A percentile compares a stretch with the other conserved stretches of the same genome.
phyloP scores from a whole-genome alignment of 2,888 invertebrate genomes.

The Trimorus sp. region DNA sequence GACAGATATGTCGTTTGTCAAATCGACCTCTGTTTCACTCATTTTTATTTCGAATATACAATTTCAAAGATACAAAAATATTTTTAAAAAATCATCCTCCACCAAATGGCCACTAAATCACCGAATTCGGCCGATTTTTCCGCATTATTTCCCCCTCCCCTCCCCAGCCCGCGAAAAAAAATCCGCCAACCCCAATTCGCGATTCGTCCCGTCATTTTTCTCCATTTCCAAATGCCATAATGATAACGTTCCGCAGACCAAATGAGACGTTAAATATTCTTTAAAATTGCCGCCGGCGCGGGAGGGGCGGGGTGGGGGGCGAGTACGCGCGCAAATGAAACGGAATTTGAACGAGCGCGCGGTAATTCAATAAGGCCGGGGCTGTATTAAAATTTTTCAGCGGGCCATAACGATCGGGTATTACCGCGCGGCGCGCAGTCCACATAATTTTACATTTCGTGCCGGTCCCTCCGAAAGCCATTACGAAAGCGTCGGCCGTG shows the following conservation, averaged over 20 bases:
- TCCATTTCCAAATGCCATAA: conserved; percentile 8
- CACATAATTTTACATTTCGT: conserved; percentile 63
- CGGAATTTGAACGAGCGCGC: conserved; percentile 29
- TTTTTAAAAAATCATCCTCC: no score
- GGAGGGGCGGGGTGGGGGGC: no score
- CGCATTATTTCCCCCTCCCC: no score
- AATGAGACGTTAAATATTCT: conserved; percentile 30
- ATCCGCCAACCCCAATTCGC: background rate
- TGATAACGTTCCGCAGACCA: conserved; percentile 12
- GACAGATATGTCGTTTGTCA: no score
- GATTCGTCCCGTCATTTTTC: background rate
- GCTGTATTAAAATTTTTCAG: conserved; percentile 57
- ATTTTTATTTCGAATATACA: no score
- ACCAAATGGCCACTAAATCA: no score
- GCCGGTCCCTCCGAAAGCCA: conserved; percentile 53
- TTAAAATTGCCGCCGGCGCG: background rate
- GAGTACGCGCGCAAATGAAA: conserved; percentile 26
- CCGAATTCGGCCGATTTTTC: no score
- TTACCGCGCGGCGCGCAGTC: conserved; percentile 28
- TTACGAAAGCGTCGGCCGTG: conserved; percentile 61
- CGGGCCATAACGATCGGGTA: conserved; percentile 54
- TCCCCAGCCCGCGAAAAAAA: background rate
- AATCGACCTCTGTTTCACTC: no score
- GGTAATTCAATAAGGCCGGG: conserved; percentile 50
- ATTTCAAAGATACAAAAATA: no score